Percentiles rank a stretch among this genome's conserved stretches.
These are phyloP conservation scores for Corythucha ciliata DNA, from an alignment of 2,888 invertebrate genomes.

Conservation along the genomic window DNA sequence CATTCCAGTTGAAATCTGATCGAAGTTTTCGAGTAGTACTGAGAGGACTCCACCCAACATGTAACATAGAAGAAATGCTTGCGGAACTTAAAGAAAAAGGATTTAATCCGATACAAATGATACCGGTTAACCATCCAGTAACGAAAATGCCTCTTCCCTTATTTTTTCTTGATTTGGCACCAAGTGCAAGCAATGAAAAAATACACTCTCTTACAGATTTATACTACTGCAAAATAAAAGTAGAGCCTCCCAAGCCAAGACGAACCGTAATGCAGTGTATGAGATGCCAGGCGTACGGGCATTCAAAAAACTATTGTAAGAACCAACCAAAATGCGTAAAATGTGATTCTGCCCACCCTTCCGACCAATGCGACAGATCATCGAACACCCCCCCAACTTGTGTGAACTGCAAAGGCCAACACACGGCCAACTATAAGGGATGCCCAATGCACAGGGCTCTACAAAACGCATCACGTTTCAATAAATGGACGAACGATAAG, in stretches of 20 bases:
- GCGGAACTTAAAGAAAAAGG: neutral
- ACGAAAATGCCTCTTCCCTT: neutral
- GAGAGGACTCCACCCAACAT: conserved; percentile 1
- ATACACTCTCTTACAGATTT: neutral
- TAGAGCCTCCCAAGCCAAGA: conserved; percentile 13
- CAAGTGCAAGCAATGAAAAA: too few relatives aligned
- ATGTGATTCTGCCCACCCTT: conserved; percentile 2
- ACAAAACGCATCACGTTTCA: conserved; percentile 3
- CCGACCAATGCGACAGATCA: neutral
- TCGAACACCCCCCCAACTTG: neutral
- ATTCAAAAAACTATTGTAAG: conserved; percentile 8
- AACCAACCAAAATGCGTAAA: conserved; percentile 7
- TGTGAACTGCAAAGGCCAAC: neutral
- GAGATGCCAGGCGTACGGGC: conserved; percentile 8
- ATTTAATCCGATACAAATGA: neutral
- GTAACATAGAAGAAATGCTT: neutral
- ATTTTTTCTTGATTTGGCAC: conserved; percentile 1
- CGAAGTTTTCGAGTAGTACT: neutral
- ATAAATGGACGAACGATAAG: too few relatives aligned
- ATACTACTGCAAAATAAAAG: neutral
- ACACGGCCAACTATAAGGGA: conserved; percentile 13
- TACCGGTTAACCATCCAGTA: neutral
- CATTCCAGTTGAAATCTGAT: conserved; percentile 3
- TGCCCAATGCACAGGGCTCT: neutral
- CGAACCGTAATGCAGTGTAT: conserved; percentile 8